Evolutionary conservation across 2,113 vertebrate species (phyloP), one percentile per base, ranked within the genome.

Genomic region (Neofelis nebulosa): DNA sequence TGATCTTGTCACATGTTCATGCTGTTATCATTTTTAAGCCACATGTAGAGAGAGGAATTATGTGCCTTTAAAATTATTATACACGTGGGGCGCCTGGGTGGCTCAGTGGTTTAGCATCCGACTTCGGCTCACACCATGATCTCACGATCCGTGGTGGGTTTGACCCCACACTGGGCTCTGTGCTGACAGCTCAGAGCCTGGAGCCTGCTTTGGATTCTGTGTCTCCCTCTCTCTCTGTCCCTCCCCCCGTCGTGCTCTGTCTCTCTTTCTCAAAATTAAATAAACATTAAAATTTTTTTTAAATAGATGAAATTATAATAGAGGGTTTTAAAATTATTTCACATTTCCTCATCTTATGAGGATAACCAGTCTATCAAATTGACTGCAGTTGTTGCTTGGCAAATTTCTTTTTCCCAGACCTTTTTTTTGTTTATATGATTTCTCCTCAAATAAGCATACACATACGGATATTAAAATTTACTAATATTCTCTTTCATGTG

Each of bases 261-360:
- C 57, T 61, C 57, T 23, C 57, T 61, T 21, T 61, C 57, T 61
- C 57, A 23, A 61, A 61, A 25, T 25, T 61, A 61, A 61, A 61
- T 61, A 61, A 61, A 23, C 57, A 61, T 61, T 61, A 61, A 61
- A 25, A 18, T 0, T 55, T 23, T 61, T 55, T 55, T 55, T 19
- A 55, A 55, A 23, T 45, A 45, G 7, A 45, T 45, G 2, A 45
- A 9, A 45, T 45, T 45, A 45, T 52, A 55, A 45, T 73, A 73
- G 69, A 65, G 57, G 25, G 79, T 79, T 89, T 89, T 57, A 11
- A 97, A 74, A 89, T 83, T 94, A 79, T 66, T 84, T 96, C 83
- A 73, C 15, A 71, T 57, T 76, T 88, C 29, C 21, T 95, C 33
- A 84, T 81, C 97, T 97, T 80, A 97, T 52, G 29, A 33, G 61